Percentiles rank a stretch among this genome's conserved stretches.
Evolutionary conservation across 2,113 vertebrate species (phyloP).

Genomic region (Romanogobio albipinnatus): DNA sequence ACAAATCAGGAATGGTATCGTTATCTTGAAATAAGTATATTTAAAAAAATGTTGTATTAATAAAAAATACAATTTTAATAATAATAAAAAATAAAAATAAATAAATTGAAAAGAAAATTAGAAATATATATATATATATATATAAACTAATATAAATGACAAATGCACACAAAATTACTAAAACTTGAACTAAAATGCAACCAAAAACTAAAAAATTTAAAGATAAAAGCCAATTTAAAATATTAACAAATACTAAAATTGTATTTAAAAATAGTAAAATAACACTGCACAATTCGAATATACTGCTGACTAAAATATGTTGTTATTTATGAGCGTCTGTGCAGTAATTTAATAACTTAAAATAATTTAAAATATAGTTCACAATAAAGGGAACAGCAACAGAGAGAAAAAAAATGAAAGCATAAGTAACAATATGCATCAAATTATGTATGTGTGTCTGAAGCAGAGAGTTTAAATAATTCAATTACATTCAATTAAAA

Average conservation of each 20-base stretch:
- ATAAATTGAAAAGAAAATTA: not conserved
- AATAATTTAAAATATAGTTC: not conserved
- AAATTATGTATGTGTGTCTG: too few relatives aligned
- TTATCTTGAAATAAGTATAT: not conserved
- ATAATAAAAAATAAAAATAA: not conserved
- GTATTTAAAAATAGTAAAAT: not conserved
- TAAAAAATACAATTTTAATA: not conserved
- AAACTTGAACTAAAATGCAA: too few relatives aligned
- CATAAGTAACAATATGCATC: too few relatives aligned
- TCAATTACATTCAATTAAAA: too few relatives aligned
- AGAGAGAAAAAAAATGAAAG: too few relatives aligned
- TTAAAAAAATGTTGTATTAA: not conserved
- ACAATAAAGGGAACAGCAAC: not conserved
- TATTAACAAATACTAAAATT: not conserved
- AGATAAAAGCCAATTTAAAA: not conserved
- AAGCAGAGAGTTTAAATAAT: too few relatives aligned
- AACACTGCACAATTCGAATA: not conserved
- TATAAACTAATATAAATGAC: too few relatives aligned
- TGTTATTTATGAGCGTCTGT: not conserved
- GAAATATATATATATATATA: not conserved
- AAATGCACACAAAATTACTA: too few relatives aligned
- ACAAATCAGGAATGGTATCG: not conserved
- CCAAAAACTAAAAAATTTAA: too few relatives aligned
- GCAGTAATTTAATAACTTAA: not conserved
- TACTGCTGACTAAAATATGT: not conserved